Evolutionary conservation across 2,888 invertebrate species (phyloP), one percentile per base, ranked within the genome.

Genomic region (Amorpha juglandis): DNA sequence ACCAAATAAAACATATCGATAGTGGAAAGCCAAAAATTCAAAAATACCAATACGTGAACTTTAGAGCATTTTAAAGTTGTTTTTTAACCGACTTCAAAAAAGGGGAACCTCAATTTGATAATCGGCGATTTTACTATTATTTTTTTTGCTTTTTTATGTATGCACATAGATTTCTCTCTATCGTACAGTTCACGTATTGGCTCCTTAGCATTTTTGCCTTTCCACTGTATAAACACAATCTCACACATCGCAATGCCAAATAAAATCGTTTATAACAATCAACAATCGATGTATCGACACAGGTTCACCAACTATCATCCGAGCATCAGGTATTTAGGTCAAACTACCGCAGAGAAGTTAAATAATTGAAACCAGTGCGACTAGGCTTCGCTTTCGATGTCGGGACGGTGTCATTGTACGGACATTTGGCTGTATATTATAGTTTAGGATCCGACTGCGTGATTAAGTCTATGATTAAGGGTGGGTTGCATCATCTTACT

Each of bases 271-370:
- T 47, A 47, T 58, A 55, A 58, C 55, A 48, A 48, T 64, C 53
- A 68, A 53, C 38, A 64, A 71, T 70, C 68, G 68, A 68, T 68
- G 64, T 35, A 48, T 42, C 9, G 14, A 38, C 38, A 16, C 64
- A 66, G 63, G 70, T 72, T 71, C 70, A 71, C 72, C 70, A 66
- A 72, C 71, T 71, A 74, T 76, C 75, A 79, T 77, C 71, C 70
- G 71, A 75, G 27, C 33, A 74, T 68, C 74, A 74, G 76, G 71
- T 77, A 86, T 85, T 75, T 80, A 68, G 86, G 86, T 81, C 85
- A 84, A 74, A 77, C 78, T 76, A 74, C 70, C 74, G 70, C 74
- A 69, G 78, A 76, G 75, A 74, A 78, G 78, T 74, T 82, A 79
- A 82, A 86, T 84, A 83, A 84, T 84, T 84, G 76, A 84, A 65